phyloP scores from a whole-genome alignment of 2,888 invertebrate species.

The Nephrocerus scutellatus region DNA sequence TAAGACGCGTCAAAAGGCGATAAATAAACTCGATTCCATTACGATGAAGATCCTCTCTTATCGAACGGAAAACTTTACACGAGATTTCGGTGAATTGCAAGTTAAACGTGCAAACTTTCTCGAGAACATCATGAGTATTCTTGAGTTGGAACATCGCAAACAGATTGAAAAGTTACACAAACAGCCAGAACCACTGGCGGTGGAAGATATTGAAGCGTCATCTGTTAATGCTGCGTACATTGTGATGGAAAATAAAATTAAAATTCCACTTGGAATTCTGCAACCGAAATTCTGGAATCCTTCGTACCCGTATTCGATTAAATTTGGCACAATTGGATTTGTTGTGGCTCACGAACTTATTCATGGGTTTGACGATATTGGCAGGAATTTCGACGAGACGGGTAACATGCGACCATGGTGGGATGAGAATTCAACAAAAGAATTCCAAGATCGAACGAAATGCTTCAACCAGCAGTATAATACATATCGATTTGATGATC shows the following conservation, averaged over 20 bases:
- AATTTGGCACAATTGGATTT: slow-evolving; percentile 37
- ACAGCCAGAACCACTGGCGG: slow-evolving; percentile 26
- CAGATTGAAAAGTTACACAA: slow-evolving; percentile 25
- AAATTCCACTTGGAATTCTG: slow-evolving; percentile 36
- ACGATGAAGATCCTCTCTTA: slow-evolving; percentile 32
- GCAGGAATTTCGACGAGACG: slow-evolving; percentile 35
- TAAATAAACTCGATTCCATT: slow-evolving; percentile 33
- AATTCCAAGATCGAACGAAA: slow-evolving; percentile 29
- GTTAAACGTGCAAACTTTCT: too few species aligned
- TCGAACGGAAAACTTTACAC: slow-evolving; percentile 26
- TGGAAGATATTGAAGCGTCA: slow-evolving; percentile 19
- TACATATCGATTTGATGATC: slow-evolving; percentile 27
- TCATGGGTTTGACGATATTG: slow-evolving; percentile 38
- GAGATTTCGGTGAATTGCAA: slow-evolving; percentile 24
- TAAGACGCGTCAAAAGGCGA: slow-evolving; percentile 27
- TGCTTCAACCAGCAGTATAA: slow-evolving; percentile 38
- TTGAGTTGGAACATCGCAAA: slow-evolving; percentile 26
- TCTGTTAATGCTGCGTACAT: slow-evolving; percentile 31
- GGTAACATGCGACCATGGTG: slow-evolving; percentile 39
- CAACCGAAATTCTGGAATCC: slow-evolving; percentile 41
- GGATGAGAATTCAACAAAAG: slow-evolving; percentile 30
- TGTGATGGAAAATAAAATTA: slow-evolving; percentile 32
- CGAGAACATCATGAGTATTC: slow-evolving; percentile 31
- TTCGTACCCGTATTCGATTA: slow-evolving; percentile 36
- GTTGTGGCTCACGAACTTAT: slow-evolving; percentile 39